phyloP scores from a whole-genome alignment of 1,140 invertebrate genomes.

The Drosophila kurseongensis region DNA sequence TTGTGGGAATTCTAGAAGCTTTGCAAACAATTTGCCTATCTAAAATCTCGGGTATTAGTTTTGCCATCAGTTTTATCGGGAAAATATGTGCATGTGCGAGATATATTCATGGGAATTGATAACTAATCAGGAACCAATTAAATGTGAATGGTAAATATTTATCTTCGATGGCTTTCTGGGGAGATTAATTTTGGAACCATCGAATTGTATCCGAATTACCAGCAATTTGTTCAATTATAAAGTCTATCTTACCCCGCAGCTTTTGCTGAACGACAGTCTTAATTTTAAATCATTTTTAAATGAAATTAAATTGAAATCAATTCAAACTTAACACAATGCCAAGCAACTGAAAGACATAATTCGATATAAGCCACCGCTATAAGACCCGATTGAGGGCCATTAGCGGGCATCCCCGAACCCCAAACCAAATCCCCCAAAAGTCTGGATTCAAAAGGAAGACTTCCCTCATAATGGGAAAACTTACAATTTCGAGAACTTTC shows the following conservation, averaged over 20 bases:
- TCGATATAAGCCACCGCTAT: slow-evolving; percentile 45
- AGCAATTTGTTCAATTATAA: slow-evolving; percentile 14
- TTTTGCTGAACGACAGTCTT: slow-evolving; percentile 2
- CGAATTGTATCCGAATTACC: background rate
- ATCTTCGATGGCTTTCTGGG: background rate
- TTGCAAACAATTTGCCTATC: slow-evolving; percentile 38
- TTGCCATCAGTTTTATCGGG: slow-evolving; percentile 22
- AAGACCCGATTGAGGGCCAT: slow-evolving; percentile 46
- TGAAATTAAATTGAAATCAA: slow-evolving; percentile 44
- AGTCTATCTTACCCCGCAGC: background rate
- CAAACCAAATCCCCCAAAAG: slow-evolving; percentile 7
- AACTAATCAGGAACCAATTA: background rate
- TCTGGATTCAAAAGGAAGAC: slow-evolving; percentile 21
- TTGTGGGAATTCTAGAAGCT: slow-evolving; percentile 28
- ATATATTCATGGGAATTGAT: slow-evolving; percentile 19
- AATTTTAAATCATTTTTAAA: slow-evolving; percentile 33
- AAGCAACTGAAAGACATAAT: slow-evolving; percentile 24
- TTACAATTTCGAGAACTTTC: slow-evolving; percentile 37
- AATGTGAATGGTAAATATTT: slow-evolving; percentile 19
- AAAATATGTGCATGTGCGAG: background rate
- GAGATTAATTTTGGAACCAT: background rate
- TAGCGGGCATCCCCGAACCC: slow-evolving; percentile 16
- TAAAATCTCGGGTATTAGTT: slow-evolving; percentile 28
- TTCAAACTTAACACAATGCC: slow-evolving; percentile 13
- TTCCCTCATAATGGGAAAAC: slow-evolving; percentile 9